Conservation (phyloP, 35 echinoderm and acorn worm species). For the Apostichopus japonicus region DNA sequence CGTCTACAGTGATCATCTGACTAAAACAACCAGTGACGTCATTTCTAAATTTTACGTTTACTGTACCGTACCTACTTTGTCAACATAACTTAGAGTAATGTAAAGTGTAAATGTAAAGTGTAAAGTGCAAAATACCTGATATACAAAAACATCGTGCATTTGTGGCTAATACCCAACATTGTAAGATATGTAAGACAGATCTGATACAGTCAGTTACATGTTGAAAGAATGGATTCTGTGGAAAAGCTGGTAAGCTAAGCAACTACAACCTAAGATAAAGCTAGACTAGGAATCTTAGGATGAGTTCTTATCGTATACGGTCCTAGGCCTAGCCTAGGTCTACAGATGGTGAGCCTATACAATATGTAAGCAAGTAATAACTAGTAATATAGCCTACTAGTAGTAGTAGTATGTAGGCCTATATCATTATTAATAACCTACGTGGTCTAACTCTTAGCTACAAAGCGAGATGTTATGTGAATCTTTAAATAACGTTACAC, state of each 20-base stretch:
- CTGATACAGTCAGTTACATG: neutral
- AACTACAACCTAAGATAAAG: neutral
- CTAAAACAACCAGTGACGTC: conserved; percentile 15
- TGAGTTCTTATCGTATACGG: neutral
- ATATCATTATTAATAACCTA: neutral
- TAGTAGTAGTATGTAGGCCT: neutral
- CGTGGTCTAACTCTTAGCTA: too few relatives aligned
- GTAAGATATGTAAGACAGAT: too few relatives aligned
- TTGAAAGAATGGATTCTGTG: neutral
- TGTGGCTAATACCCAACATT: too few relatives aligned
- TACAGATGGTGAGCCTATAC: neutral
- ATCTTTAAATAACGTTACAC: too few relatives aligned
- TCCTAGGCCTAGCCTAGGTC: neutral
- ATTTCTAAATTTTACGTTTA: conserved; percentile 28
- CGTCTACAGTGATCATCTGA: conserved; percentile 1
- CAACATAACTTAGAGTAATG: too few relatives aligned
- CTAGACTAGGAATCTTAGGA: neutral
- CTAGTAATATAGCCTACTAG: too few relatives aligned
- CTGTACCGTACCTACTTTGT: neutral
- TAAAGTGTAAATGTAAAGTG: too few relatives aligned
- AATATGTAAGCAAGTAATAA: too few relatives aligned
- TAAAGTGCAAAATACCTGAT: too few relatives aligned
- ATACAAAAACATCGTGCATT: too few relatives aligned
- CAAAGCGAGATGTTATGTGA: too few relatives aligned
- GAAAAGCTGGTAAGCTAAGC: neutral